Base-by-base conservation (phyloP, 30 jellyfish, hydroid and myxozoan genomes). In the Aurelia sp. region DNA sequence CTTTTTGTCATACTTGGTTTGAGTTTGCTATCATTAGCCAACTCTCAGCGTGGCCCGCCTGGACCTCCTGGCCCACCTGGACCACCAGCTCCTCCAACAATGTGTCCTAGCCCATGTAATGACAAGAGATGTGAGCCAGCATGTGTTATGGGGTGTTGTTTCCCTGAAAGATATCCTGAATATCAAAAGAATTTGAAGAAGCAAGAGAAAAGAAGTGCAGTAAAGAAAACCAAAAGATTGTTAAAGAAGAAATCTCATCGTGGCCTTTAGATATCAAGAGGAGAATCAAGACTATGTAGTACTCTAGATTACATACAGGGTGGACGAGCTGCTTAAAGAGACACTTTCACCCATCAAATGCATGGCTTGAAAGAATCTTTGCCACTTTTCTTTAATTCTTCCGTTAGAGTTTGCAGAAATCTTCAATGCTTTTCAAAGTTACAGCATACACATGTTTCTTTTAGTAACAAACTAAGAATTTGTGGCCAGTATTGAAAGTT, bases 11-110 rank as follows among this genome's bases (percentile, higher is more conserved):
- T 44, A 10, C 55, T 44, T 44, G 16, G 55, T 44, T 44, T 44
- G 10, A 44, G 55, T 10, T 13, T 44, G 55, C 55, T 44, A 6
- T 44, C 55, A 44, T 5, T 44, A 1, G 55, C 3, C 55, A 44
- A 44, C 60, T 20, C 73, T 35, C 89, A 78, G 17, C 65, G 52
- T 69, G 92, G 92, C 23, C 86, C 92, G 0, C 92, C 81, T 13
- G 92, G 92, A 11, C 92, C 92, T 10, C 92, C 92, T 23, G 92
- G 92, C 18, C 85, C 92, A 2, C 92, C 92, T 6, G 92, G 92
- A 6, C 62, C 92, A 8, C 92, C 92, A 4, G 92, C 59, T 11
- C 86, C 62, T 31, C 92, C 92, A 16, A 47, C 92, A 31, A 77
- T 85, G 19, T 82, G 92, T 23, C 92, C 92, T 6, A 17, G 17